phyloP scores from a whole-genome alignment of 2,113 vertebrate species.

The Ameiurus melas region DNA sequence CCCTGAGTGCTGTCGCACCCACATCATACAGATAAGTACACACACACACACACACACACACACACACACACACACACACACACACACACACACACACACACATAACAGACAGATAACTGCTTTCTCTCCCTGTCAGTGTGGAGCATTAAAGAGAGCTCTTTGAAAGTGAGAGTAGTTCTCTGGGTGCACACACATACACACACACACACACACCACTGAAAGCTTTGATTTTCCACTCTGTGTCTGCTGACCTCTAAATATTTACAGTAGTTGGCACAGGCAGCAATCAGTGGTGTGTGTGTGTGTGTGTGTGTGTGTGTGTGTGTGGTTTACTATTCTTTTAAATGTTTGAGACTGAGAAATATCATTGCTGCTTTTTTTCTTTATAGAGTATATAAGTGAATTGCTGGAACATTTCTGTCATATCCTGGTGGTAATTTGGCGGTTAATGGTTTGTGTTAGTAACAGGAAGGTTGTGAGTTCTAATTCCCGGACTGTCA shows the following conservation, averaged over 20 bases:
- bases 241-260: conserved; percentile 59
- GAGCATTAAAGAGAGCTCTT: conserved; percentile 50
- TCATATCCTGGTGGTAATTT: neutral
- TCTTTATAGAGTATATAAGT: neutral
- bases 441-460: neutral
- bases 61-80: conserved; percentile 46
- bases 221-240: conserved; percentile 57
- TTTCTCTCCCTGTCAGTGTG: conserved; percentile 53
- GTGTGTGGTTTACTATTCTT: neutral
- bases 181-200: neutral
- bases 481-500: neutral
- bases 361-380: conserved; percentile 25
- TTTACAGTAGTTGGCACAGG: conserved; percentile 55
- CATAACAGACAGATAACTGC: conserved; percentile 56
- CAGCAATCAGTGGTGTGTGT: conserved; percentile 11
- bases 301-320: conserved; percentile 16
- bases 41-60: conserved; percentile 43
- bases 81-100: conserved; percentile 52
- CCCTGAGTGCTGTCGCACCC: conserved; percentile 51
- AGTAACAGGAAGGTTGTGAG: neutral
- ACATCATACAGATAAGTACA: conserved; percentile 51
- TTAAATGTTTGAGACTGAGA: neutral
- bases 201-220: conserved; percentile 38
- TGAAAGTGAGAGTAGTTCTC: conserved; percentile 52
- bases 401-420: neutral